These are phyloP conservation scores for Corydoras sp. DNA, from an alignment of 2,113 vertebrate species.

Conservation along the genomic window DNA sequence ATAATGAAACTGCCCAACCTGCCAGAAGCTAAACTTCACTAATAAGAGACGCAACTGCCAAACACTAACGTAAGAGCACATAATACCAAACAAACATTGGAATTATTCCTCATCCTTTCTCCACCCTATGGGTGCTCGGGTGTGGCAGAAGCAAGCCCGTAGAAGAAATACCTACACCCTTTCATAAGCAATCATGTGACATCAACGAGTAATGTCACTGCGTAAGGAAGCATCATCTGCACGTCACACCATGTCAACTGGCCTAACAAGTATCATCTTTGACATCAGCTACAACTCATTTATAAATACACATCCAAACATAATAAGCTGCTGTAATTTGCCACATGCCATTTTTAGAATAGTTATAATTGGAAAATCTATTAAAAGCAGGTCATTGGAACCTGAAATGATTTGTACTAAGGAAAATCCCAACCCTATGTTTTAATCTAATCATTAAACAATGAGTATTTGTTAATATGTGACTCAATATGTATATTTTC, in stretches of 20 bases:
- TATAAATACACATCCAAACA: too few relatives aligned
- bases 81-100: conserved; percentile 6
- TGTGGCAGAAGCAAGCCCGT: neutral
- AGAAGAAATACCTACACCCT: conserved; percentile 11
- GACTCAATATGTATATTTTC: too few relatives aligned
- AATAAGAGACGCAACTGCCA: conserved; percentile 1
- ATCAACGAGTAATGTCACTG: conserved; percentile 15
- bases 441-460: too few relatives aligned
- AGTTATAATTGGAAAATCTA: too few relatives aligned
- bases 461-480: too few relatives aligned
- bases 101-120: conserved; percentile 1
- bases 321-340: too few relatives aligned
- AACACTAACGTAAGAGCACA: neutral
- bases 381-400: too few relatives aligned
- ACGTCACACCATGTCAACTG: neutral
- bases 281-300: too few relatives aligned
- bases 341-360: too few relatives aligned
- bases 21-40: conserved; percentile 16
- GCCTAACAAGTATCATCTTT: neutral
- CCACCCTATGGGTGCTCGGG: neutral
- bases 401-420: too few relatives aligned
- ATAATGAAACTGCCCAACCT: conserved; percentile 30
- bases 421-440: too few relatives aligned
- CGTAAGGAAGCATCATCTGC: conserved; percentile 16
- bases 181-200: neutral